These are phyloP conservation scores for Intoshia linei DNA, from an alignment of 1,140 invertebrate genomes.

Conservation along the genomic window DNA sequence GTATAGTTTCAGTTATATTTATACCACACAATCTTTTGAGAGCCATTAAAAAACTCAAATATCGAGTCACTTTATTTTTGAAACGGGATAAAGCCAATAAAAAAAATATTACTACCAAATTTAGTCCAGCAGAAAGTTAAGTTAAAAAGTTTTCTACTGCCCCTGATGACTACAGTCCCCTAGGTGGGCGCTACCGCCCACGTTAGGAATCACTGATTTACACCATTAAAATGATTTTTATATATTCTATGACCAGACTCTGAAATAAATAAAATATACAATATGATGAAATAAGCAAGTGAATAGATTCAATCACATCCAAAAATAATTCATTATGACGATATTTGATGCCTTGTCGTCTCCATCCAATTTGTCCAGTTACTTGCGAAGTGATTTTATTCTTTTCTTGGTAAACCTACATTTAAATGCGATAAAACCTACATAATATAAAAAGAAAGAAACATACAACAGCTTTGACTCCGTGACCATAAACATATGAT, in stretches of 20 bases:
- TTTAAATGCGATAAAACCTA: conserved; percentile 2
- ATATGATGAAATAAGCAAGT: conserved; percentile 93
- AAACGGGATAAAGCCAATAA: background rate
- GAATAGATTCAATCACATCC: conserved; percentile 93
- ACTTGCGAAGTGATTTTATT: conserved; percentile 96
- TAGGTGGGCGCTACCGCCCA: too few species aligned
- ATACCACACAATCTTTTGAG: too few species aligned
- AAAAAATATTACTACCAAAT: background rate
- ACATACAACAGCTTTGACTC: conserved; percentile 43
- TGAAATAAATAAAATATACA: conserved; percentile 25
- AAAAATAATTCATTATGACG: conserved; percentile 86
- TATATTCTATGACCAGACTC: too few species aligned
- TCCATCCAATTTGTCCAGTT: conserved; percentile 96
- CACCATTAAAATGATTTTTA: background rate
- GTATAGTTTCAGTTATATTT: background rate
- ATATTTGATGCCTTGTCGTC: conserved; percentile 93
- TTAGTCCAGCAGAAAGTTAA: background rate
- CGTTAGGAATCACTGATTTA: too few species aligned
- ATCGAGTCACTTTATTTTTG: too few species aligned
- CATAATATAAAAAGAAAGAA: background rate
- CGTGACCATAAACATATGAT: conserved; percentile 95
- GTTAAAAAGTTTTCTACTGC: background rate
- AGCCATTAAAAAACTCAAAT: too few species aligned
- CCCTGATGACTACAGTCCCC: background rate
- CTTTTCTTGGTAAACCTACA: conserved; percentile 83